Evolutionary conservation across 2,888 invertebrate species (phyloP).

Genomic region (Brachyptera risi): DNA sequence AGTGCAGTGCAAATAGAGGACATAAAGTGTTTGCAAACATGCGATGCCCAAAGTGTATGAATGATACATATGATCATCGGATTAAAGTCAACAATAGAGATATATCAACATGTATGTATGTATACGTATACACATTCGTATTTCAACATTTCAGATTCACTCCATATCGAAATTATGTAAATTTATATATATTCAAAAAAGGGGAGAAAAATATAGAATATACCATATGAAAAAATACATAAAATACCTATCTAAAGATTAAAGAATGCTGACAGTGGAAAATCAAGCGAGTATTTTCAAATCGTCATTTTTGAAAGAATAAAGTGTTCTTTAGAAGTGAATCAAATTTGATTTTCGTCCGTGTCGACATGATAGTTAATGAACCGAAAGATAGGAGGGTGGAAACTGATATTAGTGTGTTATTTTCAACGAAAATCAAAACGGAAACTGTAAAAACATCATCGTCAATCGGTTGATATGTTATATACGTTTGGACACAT

Average conservation of each 20-base stretch:
- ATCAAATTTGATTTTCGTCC: constrained; percentile 17
- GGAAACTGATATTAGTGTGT: too few species aligned
- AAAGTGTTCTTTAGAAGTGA: constrained; percentile 7
- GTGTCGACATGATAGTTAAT: constrained; percentile 13
- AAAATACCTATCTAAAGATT: too few species aligned
- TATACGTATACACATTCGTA: not conserved
- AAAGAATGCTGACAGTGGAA: constrained; percentile 5
- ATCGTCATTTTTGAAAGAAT: not conserved
- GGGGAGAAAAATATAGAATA: not conserved
- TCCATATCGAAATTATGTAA: constrained; percentile 4
- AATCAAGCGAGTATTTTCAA: constrained; percentile 10
- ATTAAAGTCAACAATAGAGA: constrained; percentile 1
- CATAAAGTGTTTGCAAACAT: too few species aligned
- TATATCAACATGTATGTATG: not conserved
- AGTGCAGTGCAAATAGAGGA: not conserved
- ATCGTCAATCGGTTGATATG: not conserved
- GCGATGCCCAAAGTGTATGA: constrained; percentile 15
- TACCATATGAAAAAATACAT: not conserved
- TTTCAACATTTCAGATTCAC: not conserved
- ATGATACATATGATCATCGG: not conserved
- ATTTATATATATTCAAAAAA: not conserved
- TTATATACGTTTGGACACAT: not conserved
- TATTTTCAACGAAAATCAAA: too few species aligned
- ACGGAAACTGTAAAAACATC: not conserved
- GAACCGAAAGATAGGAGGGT: not conserved